Conservation (phyloP, 2,888 invertebrate genomes). For the Parelbella ahira region DNA sequence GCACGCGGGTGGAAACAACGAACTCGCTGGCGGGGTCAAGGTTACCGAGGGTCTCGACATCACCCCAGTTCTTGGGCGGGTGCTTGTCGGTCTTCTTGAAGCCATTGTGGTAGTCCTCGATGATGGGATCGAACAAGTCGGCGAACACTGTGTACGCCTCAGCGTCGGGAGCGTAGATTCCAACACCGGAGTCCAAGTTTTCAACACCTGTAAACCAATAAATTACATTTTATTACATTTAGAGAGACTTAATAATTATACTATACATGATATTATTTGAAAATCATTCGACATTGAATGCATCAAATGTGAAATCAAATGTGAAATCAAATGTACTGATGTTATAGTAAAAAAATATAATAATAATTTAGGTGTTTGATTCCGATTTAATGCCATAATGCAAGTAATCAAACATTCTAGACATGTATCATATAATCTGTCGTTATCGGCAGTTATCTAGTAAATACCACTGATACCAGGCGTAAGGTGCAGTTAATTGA, state of each 20-base stretch:
- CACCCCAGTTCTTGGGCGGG: constrained; percentile 96
- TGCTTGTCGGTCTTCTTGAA: constrained; percentile 97
- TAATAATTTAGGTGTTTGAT: too few species aligned
- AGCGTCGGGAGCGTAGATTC: constrained; percentile 98
- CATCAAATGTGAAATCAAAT: too few species aligned
- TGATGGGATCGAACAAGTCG: constrained; percentile 97
- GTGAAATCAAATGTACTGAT: too few species aligned
- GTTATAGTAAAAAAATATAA: too few species aligned
- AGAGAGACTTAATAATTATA: too few species aligned
- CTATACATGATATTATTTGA: too few species aligned
- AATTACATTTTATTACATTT: neutral
- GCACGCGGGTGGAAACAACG: constrained; percentile 97
- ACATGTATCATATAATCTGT: constrained; percentile 1
- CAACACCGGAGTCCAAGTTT: constrained; percentile 97
- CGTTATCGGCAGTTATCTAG: too few species aligned
- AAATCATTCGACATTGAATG: too few species aligned
- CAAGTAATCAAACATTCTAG: too few species aligned
- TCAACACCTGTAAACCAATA: constrained; percentile 85
- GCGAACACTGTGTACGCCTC: constrained; percentile 96
- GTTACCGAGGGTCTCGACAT: constrained; percentile 93
- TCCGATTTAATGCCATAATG: too few species aligned
- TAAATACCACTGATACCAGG: neutral
- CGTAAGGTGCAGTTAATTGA: neutral
- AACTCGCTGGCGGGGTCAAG: constrained; percentile 94
- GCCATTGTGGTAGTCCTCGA: constrained; percentile 97